Conservation (phyloP, 2,113 vertebrate species). For the Corythornis madagascariensis region DNA sequence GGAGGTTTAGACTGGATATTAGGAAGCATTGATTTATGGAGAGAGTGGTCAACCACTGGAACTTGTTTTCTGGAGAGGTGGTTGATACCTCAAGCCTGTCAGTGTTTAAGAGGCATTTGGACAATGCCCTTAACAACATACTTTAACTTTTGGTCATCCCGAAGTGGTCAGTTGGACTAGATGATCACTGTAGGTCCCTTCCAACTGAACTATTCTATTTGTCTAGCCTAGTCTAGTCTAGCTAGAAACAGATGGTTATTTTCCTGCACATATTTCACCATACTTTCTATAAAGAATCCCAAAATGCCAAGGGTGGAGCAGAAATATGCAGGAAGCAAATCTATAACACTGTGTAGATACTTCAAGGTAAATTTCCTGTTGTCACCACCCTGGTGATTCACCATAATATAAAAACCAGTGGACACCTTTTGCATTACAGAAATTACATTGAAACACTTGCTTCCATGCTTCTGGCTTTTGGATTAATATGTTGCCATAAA, state of each 20-base stretch:
- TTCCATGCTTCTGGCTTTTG: not conserved
- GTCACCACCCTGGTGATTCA: constrained; percentile 36
- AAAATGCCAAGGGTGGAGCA: not conserved
- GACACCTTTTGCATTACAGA: not conserved
- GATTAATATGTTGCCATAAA: not conserved
- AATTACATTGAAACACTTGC: not conserved
- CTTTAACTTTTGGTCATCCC: not conserved
- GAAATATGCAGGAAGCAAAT: not conserved
- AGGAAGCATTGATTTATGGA: no score
- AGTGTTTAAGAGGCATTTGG: not conserved
- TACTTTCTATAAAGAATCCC: not conserved
- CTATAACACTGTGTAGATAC: not conserved
- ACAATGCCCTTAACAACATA: not conserved
- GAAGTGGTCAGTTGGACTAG: not conserved
- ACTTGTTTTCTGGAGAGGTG: no score
- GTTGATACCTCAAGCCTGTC: no score
- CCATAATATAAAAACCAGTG: not conserved
- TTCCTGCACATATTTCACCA: not conserved
- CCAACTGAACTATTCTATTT: not conserved
- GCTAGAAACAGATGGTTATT: not conserved
- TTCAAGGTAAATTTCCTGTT: not conserved
- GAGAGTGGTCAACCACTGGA: no score
- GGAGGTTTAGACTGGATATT: not conserved
- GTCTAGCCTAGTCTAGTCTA: no score
- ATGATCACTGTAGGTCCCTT: not conserved